Conservation (phyloP, 2,888 invertebrate genomes). For the Cantharis rufa region DNA sequence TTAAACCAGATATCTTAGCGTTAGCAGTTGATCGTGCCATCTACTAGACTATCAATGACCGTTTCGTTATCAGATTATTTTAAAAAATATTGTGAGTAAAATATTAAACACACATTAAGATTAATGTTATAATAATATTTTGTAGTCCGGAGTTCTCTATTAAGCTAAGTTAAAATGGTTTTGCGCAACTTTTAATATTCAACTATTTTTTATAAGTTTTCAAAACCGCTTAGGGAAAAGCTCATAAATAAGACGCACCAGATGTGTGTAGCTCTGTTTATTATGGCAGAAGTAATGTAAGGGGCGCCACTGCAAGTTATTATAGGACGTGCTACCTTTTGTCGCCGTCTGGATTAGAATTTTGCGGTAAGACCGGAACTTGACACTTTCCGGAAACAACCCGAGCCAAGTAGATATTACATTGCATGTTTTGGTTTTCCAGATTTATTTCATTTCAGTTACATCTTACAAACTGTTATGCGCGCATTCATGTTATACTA, state of each 20-base stretch:
- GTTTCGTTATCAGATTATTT: too few relatives aligned
- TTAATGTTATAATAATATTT: background rate
- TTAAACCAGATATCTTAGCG: too few relatives aligned
- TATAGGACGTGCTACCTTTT: conserved; percentile 31
- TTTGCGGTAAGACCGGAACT: conserved; percentile 39
- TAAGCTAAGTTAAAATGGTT: background rate
- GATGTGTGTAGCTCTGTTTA: conserved; percentile 32
- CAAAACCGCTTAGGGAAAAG: conserved; percentile 27
- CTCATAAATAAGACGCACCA: conserved; percentile 32
- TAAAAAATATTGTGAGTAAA: too few relatives aligned
- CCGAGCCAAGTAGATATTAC: conserved; percentile 33
- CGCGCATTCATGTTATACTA: background rate
- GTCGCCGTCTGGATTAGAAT: conserved; percentile 39
- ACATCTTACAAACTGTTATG: background rate
- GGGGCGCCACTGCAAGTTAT: conserved; percentile 32
- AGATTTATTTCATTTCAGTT: conserved; percentile 14
- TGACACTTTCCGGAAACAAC: conserved; percentile 38
- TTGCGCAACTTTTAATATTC: background rate
- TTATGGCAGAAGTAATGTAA: conserved; percentile 32
- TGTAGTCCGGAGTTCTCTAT: background rate
- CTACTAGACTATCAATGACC: too few relatives aligned
- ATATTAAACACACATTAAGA: too few relatives aligned
- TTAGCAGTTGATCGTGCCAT: too few relatives aligned
- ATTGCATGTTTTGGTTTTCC: conserved; percentile 31
- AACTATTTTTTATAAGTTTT: conserved; percentile 24